These are phyloP conservation scores for Sitodiplosis mosellana DNA, from an alignment of 1,140 invertebrate genomes.

Conservation along the genomic window DNA sequence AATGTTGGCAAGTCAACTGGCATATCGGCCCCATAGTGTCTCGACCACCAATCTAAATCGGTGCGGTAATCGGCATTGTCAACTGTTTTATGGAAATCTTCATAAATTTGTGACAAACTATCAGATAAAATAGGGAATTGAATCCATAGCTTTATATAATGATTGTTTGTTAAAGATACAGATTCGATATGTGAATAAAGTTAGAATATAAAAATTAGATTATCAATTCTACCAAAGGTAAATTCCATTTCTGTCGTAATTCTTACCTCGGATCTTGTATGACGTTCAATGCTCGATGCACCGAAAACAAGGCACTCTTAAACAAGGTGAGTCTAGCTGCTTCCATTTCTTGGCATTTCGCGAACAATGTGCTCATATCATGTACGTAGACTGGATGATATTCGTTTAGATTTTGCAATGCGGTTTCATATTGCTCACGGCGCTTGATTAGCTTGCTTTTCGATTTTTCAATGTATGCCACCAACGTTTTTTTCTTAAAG, in stretches of 20 bases:
- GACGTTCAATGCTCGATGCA: constrained; percentile 86
- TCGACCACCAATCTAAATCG: constrained; percentile 96
- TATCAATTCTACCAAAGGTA: too few species aligned
- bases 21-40: constrained; percentile 94
- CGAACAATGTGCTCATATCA: constrained; percentile 87
- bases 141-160: too few species aligned
- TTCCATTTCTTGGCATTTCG: constrained; percentile 93
- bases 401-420: constrained; percentile 79
- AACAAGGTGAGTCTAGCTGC: constrained; percentile 81
- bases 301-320: constrained; percentile 80
- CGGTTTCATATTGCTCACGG: constrained; percentile 84
- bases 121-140: not conserved
- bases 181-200: too few species aligned
- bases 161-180: constrained; percentile 16
- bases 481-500: constrained; percentile 89
- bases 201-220: too few species aligned
- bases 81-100: constrained; percentile 88
- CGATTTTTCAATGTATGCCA: too few species aligned
- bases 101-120: constrained; percentile 87
- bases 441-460: too few species aligned
- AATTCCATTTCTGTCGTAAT: too few species aligned
- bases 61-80: constrained; percentile 88
- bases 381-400: constrained; percentile 97
- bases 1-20: constrained; percentile 97
- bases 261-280: constrained; percentile 78